These are phyloP conservation scores for Denticeps clupeoides DNA, from an alignment of 2,797 vertebrate genomes.

Conservation along the genomic window DNA sequence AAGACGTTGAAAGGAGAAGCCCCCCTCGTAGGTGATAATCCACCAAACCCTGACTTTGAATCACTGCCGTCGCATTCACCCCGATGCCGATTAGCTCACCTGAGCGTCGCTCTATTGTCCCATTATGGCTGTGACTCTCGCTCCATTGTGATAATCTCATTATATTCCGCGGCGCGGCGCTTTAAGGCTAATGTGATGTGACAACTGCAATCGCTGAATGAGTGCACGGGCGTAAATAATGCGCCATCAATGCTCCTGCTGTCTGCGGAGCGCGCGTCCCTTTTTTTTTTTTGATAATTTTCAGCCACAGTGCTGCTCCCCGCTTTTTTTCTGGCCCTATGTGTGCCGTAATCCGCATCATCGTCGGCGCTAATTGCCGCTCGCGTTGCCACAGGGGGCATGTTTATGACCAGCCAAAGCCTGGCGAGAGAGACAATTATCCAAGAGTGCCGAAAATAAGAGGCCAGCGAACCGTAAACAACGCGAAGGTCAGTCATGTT, in stretches of 20 bases:
- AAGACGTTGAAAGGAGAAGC: too few species aligned
- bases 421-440: slow-evolving; percentile 18
- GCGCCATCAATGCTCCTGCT: neutral
- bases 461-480: slow-evolving; percentile 6
- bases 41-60: too few species aligned
- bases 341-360: slow-evolving; percentile 5
- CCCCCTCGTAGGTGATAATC: too few species aligned
- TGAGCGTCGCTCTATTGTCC: slow-evolving; percentile 2
- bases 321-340: slow-evolving; percentile 5
- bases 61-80: too few species aligned
- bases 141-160: slow-evolving; percentile 28
- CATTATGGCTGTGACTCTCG: slow-evolving; percentile 17
- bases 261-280: neutral
- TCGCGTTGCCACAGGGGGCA: neutral
- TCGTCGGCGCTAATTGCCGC: slow-evolving; percentile 11
- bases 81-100: too few species aligned
- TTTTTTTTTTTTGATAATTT: neutral
- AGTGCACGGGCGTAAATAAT: neutral
- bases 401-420: slow-evolving; percentile 8
- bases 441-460: slow-evolving; percentile 2
- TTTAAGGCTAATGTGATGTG: slow-evolving; percentile 16
- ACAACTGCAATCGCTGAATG: slow-evolving; percentile 3
- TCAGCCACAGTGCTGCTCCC: slow-evolving; percentile 5
- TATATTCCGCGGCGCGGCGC: slow-evolving; percentile 15
- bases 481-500: slow-evolving; percentile 13